A percentile compares a stretch with the other conserved stretches of the same genome.
These are phyloP conservation scores for Meliscaeva auricollis DNA, from an alignment of 2,888 invertebrate genomes.

Conservation along the genomic window DNA sequence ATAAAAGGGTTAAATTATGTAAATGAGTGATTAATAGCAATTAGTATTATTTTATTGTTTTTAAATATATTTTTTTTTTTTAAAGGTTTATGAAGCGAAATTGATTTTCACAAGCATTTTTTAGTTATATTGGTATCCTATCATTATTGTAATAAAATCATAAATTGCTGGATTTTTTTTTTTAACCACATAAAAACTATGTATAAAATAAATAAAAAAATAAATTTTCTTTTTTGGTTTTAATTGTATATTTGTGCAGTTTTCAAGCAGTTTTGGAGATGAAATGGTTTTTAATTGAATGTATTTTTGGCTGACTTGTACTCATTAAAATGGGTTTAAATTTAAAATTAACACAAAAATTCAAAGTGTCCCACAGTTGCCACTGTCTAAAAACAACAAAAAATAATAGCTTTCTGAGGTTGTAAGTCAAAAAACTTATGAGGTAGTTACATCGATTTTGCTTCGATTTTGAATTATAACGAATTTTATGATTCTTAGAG, in stretches of 20 bases:
- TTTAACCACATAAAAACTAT: background rate
- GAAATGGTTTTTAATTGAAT: too few relatives aligned
- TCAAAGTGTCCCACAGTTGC: too few relatives aligned
- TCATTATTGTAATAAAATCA: background rate
- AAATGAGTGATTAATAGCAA: conserved; percentile 48
- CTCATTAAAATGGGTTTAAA: too few relatives aligned
- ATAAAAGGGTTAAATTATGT: conserved; percentile 52
- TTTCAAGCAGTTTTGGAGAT: conserved; percentile 42
- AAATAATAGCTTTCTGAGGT: too few relatives aligned
- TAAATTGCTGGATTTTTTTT: background rate
- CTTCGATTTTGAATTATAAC: too few relatives aligned
- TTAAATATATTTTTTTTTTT: background rate
- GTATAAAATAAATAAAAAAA: background rate
- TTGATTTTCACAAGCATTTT: conserved; percentile 4
- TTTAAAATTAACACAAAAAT: too few relatives aligned
- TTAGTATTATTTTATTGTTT: conserved; percentile 11
- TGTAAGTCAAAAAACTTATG: too few relatives aligned
- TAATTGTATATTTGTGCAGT: background rate
- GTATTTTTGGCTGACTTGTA: too few relatives aligned
- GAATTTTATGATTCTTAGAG: too few relatives aligned
- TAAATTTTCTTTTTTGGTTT: background rate
- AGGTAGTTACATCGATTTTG: too few relatives aligned
- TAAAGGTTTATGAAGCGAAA: background rate
- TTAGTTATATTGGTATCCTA: background rate
- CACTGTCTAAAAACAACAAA: too few relatives aligned